A percentile compares a stretch with the other conserved stretches of the same genome.
phyloP scores from a whole-genome alignment of 1,140 invertebrate species.

The Lasioglossum baleicum region DNA sequence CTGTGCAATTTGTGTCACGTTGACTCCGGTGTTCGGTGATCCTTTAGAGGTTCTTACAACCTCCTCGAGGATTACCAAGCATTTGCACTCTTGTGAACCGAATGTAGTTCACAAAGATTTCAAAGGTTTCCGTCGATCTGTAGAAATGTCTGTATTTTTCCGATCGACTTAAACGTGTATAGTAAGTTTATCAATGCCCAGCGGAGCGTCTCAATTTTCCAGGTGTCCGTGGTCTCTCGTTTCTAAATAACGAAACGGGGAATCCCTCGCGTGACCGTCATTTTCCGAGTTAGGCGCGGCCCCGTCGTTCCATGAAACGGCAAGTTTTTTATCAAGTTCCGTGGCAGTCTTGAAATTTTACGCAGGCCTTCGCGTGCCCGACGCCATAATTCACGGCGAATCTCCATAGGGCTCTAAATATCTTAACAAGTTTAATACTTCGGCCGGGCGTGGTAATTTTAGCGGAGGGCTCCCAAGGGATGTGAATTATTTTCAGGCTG shows the following conservation, averaged over 20 bases:
- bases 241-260: conserved; percentile 33
- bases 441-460: conserved; percentile 52
- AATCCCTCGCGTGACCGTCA: neutral
- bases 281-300: neutral
- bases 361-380: conserved; percentile 23
- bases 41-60: too few relatives aligned
- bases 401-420: conserved; percentile 62
- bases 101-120: too few relatives aligned
- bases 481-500: conserved; percentile 56
- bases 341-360: conserved; percentile 50
- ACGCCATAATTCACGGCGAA: conserved; percentile 51
- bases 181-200: too few relatives aligned
- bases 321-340: conserved; percentile 44
- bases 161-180: too few relatives aligned
- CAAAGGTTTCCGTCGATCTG: too few relatives aligned
- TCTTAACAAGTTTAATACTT: conserved; percentile 65
- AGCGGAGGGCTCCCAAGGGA: conserved; percentile 45
- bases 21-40: neutral
- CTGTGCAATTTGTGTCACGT: neutral
- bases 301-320: neutral
- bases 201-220: neutral
- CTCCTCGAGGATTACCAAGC: too few relatives aligned
- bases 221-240: neutral
- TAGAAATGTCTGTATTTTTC: too few relatives aligned
- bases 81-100: too few relatives aligned